Base-by-base conservation (phyloP, 1,140 invertebrate species). In the Lineus longissimus region DNA sequence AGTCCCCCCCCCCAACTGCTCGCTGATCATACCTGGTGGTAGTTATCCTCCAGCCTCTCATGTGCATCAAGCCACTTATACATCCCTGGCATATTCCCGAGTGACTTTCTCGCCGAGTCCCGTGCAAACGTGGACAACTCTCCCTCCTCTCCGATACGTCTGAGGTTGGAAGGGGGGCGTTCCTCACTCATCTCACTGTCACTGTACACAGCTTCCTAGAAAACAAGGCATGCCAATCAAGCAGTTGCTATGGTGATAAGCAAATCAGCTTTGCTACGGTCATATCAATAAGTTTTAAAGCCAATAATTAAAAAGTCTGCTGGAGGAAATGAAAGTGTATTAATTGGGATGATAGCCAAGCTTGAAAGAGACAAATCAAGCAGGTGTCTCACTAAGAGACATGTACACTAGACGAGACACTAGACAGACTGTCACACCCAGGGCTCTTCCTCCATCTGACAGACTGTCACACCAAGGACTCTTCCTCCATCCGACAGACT, bases 61-160 rank as follows among this genome's bases (percentile, higher is more conserved):
- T 91, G 91, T 2, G 91, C 92, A 76, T 93, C 91, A 59, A 89
- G 85, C 92, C 92, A 94, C 63, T 87, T 85, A 67, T 85, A 84
- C 65, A 86, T 86, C 55, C 78, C 76, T 1, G 76, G 71, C 81
- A 86, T 86, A 62, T 88, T 88, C 23, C 87, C 87, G 23, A 91
- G 84, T 0, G 94, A 97, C n/a, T 95, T 84, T 30, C 94, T 83
- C 75, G 91, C 91, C 63, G 85, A 88, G 72, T 85, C 82, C 57
- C 85, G 70, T 30, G 78, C 76, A 66, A 86, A 85, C 59, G 80
- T 70, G 11, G 69, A 74, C 27, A 80, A 75, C 47, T 75, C 70
- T 13, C 59, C 67, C 54, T 76, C 68, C 58, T 73, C 61, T 55
- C 70, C 30, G 47, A 59, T 65, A 55, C 68, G 56, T 7, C 57